Base-by-base conservation (phyloP, 2,888 invertebrate genomes). In the Drosophila emarginata region DNA sequence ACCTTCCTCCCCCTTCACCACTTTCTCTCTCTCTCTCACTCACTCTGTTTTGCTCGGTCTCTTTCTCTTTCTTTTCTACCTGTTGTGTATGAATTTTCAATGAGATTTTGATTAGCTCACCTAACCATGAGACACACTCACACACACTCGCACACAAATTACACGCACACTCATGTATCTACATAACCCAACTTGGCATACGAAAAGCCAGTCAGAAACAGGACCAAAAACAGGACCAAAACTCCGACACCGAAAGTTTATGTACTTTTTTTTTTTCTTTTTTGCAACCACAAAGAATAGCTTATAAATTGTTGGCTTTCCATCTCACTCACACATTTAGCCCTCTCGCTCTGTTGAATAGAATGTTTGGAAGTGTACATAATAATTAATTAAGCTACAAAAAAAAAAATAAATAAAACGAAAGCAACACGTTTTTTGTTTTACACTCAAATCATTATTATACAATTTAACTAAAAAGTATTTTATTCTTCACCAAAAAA, bases 61-160 rank as follows among this genome's bases (percentile, higher is more conserved):
- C 4, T 1, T n/a, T 37, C 2, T 14, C 21, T 11, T 32, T 1
- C 21, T 32, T 60, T 60, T 21, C 62, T 71, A 72, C 73, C 76
- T 76, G 80, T 80, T 80, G 69, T 75, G 32, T 52, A 77, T 82
- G 82, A 77, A 83, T 81, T 77, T 74, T 53, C 77, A 83, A 83
- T 87, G 82, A 74, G 85, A 56, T 82, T 87, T 74, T 84, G 85
- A 83, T 81, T 85, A 67, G 66, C 67, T 64, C 11, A 61, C 56
- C 54, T 64, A 61, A 72, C 61, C 76, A 39, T 6, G 45, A 45
- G 37, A 58, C 37, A 60, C 12, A 15, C 64, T 1, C 39, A 39
- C 14, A 37, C 37, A 37, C n/a, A 37, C 14, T n/a, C n/a, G n/a
- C n/a, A n/a, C n/a, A n/a, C n/a, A n/a, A n/a, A n/a, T n/a, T n/a